phyloP scores from a whole-genome alignment of 2,113 vertebrate genomes.

The Apeltes quadracus region DNA sequence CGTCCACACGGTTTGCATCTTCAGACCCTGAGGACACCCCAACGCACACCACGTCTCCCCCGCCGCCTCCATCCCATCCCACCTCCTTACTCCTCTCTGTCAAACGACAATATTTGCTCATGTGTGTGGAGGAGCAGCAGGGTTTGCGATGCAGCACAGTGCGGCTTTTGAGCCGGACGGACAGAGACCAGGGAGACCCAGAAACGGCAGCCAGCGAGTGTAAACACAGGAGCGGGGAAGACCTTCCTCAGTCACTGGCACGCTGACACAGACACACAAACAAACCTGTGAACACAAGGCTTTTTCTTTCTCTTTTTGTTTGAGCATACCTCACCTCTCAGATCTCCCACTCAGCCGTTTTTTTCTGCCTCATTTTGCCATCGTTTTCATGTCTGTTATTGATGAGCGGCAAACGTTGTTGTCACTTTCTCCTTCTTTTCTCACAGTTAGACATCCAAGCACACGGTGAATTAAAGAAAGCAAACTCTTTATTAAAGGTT shows the following conservation, averaged over 20 bases:
- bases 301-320: background rate
- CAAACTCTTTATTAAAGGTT: conserved; percentile 69
- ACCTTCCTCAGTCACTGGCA: conserved; percentile 38
- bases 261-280: conserved; percentile 55
- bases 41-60: too few relatives aligned
- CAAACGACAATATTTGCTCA: conserved; percentile 78
- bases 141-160: conserved; percentile 63
- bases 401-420: background rate
- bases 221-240: conserved; percentile 44
- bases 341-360: conserved; percentile 1
- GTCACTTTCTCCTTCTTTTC: background rate
- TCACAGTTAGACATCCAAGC: conserved; percentile 5
- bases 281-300: conserved; percentile 19
- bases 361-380: background rate
- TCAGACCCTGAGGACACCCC: too few relatives aligned
- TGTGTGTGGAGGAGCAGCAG: conserved; percentile 73
- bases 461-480: conserved; percentile 51
- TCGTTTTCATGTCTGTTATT: conserved; percentile 10
- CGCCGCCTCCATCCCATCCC: conserved; percentile 30
- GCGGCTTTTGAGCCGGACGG: conserved; percentile 64
- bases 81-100: conserved; percentile 56
- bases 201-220: conserved; percentile 30
- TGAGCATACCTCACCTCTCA: background rate
- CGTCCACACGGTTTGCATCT: too few relatives aligned
- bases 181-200: conserved; percentile 42